Evolutionary conservation across 2,888 invertebrate species (phyloP).

Genomic region (Imbricaverruca yamaguchii): DNA sequence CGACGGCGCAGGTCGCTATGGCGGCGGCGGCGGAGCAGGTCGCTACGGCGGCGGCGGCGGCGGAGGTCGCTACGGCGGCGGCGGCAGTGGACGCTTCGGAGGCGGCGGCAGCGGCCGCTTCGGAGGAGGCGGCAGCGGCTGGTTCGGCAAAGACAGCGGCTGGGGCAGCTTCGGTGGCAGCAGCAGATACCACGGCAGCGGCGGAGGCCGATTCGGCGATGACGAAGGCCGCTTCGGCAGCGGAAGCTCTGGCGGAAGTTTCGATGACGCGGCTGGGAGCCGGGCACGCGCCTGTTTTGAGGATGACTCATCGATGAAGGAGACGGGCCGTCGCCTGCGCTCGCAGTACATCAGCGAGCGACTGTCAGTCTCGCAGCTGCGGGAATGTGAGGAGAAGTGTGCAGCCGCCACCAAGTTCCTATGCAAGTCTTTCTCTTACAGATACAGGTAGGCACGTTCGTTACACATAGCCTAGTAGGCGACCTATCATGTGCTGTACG

Average conservation of each 20-base stretch:
- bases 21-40: neutral
- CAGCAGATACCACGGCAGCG: too few relatives aligned
- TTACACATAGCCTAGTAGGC: too few relatives aligned
- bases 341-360: conserved; percentile 62
- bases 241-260: neutral
- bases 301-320: conserved; percentile 12
- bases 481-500: too few relatives aligned
- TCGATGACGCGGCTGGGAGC: neutral
- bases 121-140: neutral
- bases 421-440: conserved; percentile 79
- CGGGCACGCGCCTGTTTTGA: neutral
- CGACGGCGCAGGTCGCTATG: neutral
- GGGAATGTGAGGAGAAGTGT: conserved; percentile 77
- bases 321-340: conserved; percentile 26
- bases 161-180: neutral
- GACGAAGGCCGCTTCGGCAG: neutral
- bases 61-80: neutral
- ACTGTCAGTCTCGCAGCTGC: conserved; percentile 62
- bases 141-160: neutral
- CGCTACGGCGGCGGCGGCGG: neutral
- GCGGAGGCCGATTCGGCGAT: neutral
- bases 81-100: neutral
- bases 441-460: conserved; percentile 45
- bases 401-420: conserved; percentile 71
- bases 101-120: neutral